phyloP scores from a whole-genome alignment of 2,113 vertebrate genomes.

The Saguinus midas region DNA sequence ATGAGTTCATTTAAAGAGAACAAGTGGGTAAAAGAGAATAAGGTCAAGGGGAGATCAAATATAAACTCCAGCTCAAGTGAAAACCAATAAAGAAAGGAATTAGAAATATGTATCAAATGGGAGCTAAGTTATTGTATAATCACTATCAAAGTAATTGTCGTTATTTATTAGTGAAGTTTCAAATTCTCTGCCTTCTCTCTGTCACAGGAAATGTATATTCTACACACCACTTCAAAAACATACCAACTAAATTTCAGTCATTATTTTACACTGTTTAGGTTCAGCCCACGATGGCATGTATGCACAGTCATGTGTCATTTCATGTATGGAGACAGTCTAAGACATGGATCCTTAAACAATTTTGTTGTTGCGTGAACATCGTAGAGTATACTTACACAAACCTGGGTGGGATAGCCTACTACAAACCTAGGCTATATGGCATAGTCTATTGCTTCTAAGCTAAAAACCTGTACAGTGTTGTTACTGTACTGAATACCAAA shows the following conservation, averaged over 20 bases:
- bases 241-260: not conserved
- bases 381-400: not conserved
- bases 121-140: not conserved
- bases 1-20: not conserved
- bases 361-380: not conserved
- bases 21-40: not conserved
- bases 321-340: not conserved
- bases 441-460: not conserved
- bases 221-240: not conserved
- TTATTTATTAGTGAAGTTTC: not conserved
- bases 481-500: not conserved
- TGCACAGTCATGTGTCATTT: not conserved
- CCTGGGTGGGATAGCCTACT: not conserved
- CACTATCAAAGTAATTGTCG: not conserved
- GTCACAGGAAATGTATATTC: not conserved
- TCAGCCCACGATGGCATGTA: not conserved
- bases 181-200: not conserved
- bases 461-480: not conserved
- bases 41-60: not conserved
- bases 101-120: not conserved
- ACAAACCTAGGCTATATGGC: not conserved
- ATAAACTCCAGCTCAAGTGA: not conserved
- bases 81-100: not conserved
- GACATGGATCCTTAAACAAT: not conserved
- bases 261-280: not conserved